Evolutionary conservation across 2,888 invertebrate genomes (phyloP).

Genomic region (Dione juno): DNA sequence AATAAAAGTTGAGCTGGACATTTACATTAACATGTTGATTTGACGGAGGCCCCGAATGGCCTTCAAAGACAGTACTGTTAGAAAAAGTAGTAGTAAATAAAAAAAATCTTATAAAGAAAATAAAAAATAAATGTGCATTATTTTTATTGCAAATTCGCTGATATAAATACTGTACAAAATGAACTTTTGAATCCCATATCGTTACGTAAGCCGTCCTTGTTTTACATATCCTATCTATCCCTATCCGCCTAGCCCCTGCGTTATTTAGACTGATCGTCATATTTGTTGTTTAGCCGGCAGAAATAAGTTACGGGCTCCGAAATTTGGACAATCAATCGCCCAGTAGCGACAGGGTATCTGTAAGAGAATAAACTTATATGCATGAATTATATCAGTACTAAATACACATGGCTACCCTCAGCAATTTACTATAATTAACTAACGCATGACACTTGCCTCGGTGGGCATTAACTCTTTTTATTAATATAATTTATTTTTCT

Average conservation of each 20-base stretch:
- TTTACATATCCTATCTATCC: slow-evolving; percentile 10
- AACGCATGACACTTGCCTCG: slow-evolving; percentile 29
- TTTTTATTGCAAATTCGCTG: no score
- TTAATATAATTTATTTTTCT: not conserved
- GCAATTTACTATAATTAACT: slow-evolving; percentile 27
- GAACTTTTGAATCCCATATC: not conserved
- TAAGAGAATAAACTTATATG: slow-evolving; percentile 69
- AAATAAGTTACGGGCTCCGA: slow-evolving; percentile 75
- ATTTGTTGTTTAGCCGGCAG: slow-evolving; percentile 64
- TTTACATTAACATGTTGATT: no score
- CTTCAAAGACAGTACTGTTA: no score
- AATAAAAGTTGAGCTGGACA: no score
- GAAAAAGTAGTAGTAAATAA: no score
- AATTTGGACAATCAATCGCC: slow-evolving; percentile 75
- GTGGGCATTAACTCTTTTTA: not conserved
- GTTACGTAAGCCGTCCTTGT: not conserved
- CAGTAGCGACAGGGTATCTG: slow-evolving; percentile 74
- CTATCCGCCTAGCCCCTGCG: slow-evolving; percentile 5
- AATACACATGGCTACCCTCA: slow-evolving; percentile 18
- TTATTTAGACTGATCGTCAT: slow-evolving; percentile 35
- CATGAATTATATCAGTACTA: slow-evolving; percentile 52
- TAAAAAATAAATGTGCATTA: not conserved
- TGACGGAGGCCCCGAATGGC: no score
- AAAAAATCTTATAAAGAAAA: no score
- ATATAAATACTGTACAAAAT: not conserved